Percentiles rank a stretch among this genome's conserved stretches.
Conservation (phyloP, 2,888 invertebrate species). For the Drosophila falleni region DNA sequence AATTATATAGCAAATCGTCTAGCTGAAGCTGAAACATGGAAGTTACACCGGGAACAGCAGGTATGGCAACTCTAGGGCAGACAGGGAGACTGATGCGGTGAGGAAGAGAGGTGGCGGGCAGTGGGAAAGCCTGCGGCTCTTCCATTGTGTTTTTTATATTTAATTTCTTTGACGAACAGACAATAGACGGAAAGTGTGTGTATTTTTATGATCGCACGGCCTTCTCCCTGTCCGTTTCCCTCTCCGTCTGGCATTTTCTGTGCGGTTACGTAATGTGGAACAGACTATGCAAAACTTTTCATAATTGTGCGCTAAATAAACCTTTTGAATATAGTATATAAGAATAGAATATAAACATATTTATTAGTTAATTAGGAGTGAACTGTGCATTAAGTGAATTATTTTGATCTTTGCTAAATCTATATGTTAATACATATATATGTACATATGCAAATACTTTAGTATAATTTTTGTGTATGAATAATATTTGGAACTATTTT, state of each 20-base stretch:
- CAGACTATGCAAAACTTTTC: conserved; percentile 51
- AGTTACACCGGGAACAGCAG: conserved; percentile 60
- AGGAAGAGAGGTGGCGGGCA: not conserved
- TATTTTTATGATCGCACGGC: conserved; percentile 60
- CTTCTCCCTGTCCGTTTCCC: conserved; percentile 11
- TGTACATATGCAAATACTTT: conserved; percentile 35
- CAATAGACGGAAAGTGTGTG: conserved; percentile 62
- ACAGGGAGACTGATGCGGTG: conserved; percentile 1
- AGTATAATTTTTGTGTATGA: conserved; percentile 65
- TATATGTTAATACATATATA: not conserved
- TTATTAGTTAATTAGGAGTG: conserved; percentile 43
- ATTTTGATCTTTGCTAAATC: conserved; percentile 19
- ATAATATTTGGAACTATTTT: conserved; percentile 76
- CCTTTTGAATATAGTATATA: conserved; percentile 21
- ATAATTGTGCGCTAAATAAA: conserved; percentile 59
- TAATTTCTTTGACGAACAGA: conserved; percentile 32
- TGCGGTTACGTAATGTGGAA: conserved; percentile 72
- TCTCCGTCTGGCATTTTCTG: conserved; percentile 37
- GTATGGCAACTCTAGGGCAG: conserved; percentile 48
- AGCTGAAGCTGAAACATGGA: conserved; percentile 73
- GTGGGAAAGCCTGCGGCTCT: conserved; percentile 39
- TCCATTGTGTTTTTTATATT: conserved; percentile 31
- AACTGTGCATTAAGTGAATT: conserved; percentile 20
- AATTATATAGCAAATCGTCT: conserved; percentile 65
- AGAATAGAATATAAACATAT: conserved; percentile 23